Evolutionary conservation across 2,888 invertebrate species (phyloP).

Genomic region (Drosophila fulvimacula): DNA sequence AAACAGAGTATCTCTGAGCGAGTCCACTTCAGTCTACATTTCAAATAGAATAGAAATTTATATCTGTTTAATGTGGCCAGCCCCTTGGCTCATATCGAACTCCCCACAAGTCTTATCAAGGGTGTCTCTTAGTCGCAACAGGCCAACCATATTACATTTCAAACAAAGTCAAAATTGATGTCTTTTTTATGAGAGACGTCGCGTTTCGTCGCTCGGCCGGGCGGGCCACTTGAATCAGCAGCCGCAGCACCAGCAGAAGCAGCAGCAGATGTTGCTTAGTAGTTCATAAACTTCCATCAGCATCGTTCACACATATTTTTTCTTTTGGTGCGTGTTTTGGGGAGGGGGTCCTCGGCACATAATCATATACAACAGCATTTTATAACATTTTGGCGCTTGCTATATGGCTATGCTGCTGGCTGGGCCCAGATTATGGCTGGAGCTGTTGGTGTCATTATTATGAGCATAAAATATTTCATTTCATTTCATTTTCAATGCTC

Average conservation of each 20-base stretch:
- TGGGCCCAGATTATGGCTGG: conserved; percentile 21
- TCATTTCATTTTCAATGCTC: conserved; percentile 69
- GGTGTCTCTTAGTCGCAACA: conserved; percentile 1
- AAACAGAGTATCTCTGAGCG: background rate
- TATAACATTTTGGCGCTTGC: conserved; percentile 66
- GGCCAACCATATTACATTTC: conserved; percentile 49
- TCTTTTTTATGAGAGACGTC: conserved; percentile 77
- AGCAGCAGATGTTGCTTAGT: conserved; percentile 55
- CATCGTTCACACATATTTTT: conserved; percentile 66
- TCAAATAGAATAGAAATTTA: background rate
- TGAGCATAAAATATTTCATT: conserved; percentile 79
- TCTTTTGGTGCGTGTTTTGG: background rate
- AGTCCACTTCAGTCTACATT: background rate
- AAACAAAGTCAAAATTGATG: conserved; percentile 78
- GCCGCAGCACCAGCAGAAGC: conserved; percentile 13
- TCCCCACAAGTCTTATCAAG: background rate
- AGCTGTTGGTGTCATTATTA: conserved; percentile 78
- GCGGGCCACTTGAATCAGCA: conserved; percentile 72
- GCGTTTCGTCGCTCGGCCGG: conserved; percentile 29
- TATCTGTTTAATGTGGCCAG: background rate
- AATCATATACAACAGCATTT: conserved; percentile 57
- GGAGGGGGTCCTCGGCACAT: conserved; percentile 36
- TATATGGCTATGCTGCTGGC: conserved; percentile 6
- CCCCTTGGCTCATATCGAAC: background rate
- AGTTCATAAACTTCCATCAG: conserved; percentile 57